These are phyloP conservation scores for Spialia ferax DNA, from an alignment of 2,888 invertebrate genomes.

Conservation along the genomic window DNA sequence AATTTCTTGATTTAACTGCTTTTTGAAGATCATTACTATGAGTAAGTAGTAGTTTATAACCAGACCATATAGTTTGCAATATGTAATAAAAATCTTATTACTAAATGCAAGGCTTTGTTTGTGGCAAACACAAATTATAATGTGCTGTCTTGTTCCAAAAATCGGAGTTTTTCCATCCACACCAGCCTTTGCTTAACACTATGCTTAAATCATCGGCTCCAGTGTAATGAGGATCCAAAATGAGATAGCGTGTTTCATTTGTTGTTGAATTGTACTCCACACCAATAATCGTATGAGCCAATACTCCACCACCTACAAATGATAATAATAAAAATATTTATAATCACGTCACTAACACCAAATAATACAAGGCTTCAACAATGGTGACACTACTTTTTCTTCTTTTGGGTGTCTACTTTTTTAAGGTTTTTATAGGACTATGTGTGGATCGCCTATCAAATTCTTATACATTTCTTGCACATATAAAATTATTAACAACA, in stretches of 20 bases:
- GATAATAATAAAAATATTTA: no score
- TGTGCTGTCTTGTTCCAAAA: constrained; percentile 99
- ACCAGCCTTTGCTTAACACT: constrained; percentile 96
- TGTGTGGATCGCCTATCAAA: no score
- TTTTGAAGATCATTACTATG: not conserved
- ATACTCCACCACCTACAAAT: constrained; percentile 94
- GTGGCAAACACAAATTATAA: constrained; percentile 98
- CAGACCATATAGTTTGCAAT: not conserved
- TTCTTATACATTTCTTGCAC: no score
- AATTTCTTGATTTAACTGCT: constrained; percentile 17
- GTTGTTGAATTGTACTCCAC: constrained; percentile 94
- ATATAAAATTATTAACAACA: constrained; percentile 48
- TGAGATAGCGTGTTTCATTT: constrained; percentile 95
- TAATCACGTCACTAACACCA: no score
- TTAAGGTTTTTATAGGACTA: no score
- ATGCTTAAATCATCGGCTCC: constrained; percentile 93
- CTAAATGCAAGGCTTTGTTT: constrained; percentile 73
- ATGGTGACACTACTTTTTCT: no score
- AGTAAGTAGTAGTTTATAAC: not conserved
- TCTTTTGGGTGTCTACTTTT: no score
- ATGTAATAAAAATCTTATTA: not conserved
- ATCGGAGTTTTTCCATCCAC: constrained; percentile 97
- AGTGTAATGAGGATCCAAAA: constrained; percentile 99
- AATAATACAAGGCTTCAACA: no score
- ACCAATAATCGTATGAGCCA: constrained; percentile 99